A percentile compares a stretch with the other conserved stretches of the same genome.
These are phyloP conservation scores for Pseudomyrmex flavicornis DNA, from an alignment of 1,140 invertebrate species.

Conservation along the genomic window DNA sequence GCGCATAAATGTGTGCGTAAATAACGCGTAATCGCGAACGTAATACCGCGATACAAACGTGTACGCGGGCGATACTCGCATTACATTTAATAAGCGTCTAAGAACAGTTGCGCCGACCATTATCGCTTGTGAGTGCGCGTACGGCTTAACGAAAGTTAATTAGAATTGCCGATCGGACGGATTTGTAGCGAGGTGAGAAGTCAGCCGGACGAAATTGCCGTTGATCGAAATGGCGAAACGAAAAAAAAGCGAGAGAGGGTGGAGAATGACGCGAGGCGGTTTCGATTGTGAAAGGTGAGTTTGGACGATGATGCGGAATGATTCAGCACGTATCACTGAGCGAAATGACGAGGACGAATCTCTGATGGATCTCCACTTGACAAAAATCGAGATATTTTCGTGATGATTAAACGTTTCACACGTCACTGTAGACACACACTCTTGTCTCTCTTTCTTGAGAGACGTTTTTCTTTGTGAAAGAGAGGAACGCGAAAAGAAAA, in stretches of 20 bases:
- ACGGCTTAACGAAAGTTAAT: slow-evolving; percentile 61
- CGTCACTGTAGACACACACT: too few species aligned
- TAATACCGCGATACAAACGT: slow-evolving; percentile 13
- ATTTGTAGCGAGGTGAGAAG: slow-evolving; percentile 69
- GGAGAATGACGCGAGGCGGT: slow-evolving; percentile 47
- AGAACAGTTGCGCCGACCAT: slow-evolving; percentile 15
- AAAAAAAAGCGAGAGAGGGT: slow-evolving; percentile 43
- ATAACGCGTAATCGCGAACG: neutral
- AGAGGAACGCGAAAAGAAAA: neutral
- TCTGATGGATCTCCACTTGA: slow-evolving; percentile 21
- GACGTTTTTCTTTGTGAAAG: too few species aligned
- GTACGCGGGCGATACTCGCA: neutral
- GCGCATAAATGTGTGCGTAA: too few species aligned
- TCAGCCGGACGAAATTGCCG: slow-evolving; percentile 67
- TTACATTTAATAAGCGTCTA: slow-evolving; percentile 34
- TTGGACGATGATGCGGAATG: slow-evolving; percentile 69
- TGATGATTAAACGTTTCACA: slow-evolving; percentile 1
- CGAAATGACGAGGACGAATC: slow-evolving; percentile 63
- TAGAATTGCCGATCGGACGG: slow-evolving; percentile 65
- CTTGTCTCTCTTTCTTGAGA: too few species aligned
- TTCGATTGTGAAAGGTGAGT: slow-evolving; percentile 67
- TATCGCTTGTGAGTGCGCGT: slow-evolving; percentile 27
- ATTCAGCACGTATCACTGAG: slow-evolving; percentile 64
- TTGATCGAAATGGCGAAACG: slow-evolving; percentile 70
- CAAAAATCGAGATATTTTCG: slow-evolving; percentile 38